A percentile compares a stretch with the other conserved stretches of the same genome.
These are phyloP conservation scores for Nephrotoma flavescens DNA, from an alignment of 2,888 invertebrate genomes.

Conservation along the genomic window DNA sequence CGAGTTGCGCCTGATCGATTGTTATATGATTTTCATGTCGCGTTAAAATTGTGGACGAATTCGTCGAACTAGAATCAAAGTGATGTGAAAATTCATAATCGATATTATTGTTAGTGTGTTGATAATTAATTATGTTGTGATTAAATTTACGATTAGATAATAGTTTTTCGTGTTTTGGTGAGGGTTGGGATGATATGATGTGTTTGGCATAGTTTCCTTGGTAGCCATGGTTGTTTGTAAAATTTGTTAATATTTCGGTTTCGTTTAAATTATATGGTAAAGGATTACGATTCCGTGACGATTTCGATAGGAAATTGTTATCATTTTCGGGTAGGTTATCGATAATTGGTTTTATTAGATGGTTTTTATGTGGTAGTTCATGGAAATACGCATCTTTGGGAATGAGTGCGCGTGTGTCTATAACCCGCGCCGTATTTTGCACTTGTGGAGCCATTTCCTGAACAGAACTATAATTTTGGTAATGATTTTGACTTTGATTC, in stretches of 20 bases:
- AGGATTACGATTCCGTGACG: conserved; percentile 13
- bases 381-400: conserved; percentile 48
- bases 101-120: conserved; percentile 10
- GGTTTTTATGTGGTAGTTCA: conserved; percentile 37
- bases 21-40: conserved; percentile 13
- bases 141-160: conserved; percentile 13
- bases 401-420: conserved; percentile 26
- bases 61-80: conserved; percentile 1
- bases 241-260: not conserved
- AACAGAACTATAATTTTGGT: not conserved
- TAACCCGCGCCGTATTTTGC: conserved; percentile 7
- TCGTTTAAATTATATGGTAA: conserved; percentile 10
- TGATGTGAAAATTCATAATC: conserved; percentile 10
- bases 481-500: conserved; percentile 1
- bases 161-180: conserved; percentile 11
- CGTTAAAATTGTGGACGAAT: not conserved
- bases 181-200: not conserved
- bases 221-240: not conserved
- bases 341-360: conserved; percentile 10
- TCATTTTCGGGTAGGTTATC: conserved; percentile 10
- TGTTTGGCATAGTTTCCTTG: not conserved
- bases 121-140: not conserved
- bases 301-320: not conserved
- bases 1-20: conserved; percentile 28
- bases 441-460: conserved; percentile 14